Base-by-base conservation (phyloP, 2,797 vertebrate species). In the Pogonophryne albipinna region DNA sequence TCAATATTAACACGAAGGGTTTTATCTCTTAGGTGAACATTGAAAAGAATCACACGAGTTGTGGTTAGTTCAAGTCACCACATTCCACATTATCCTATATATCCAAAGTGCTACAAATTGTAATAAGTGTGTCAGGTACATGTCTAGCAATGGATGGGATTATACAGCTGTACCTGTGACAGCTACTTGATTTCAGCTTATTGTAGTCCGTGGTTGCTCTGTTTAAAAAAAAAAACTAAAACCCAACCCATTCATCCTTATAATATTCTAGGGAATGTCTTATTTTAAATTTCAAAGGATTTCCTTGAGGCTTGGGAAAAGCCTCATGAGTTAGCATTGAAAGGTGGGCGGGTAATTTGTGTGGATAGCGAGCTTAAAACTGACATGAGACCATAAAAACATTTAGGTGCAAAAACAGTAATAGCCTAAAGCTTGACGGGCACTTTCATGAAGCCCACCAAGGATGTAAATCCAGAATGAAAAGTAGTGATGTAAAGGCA, bases 321-420 rank as follows among this genome's bases (percentile, higher is more conserved):
- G 14, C 50, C 46, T 66, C 45, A 15, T 1, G 20, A n/a, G 46
- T 77, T 74, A 45, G 41, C 63, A n/a, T n/a, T 66, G 60, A 63
- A 56, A 71, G 16, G 51, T 65, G 63, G 46, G 15, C 0, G 23
- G 31, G 38, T 8, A 0, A 27, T 52, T 41, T 45, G 45, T 71
- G 66, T 44, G 12, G 46, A 66, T 10, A 42, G 13, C 47, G 19
- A 71, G 41, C 67, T 62, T 19, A 78, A 23, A 73, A 66, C 50
- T 46, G 20, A 65, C 34, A 38, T 38, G 44, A 72, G 27, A 66
- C 45, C 49, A 63, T 70, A 44, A 75, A 79, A 80, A 55, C 47
- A 71, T 74, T 61, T 64, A 61, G 46, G 45, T 34, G 47, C 56
- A 71, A 74, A 71, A 6, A 38, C 47, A 34, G 14, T 47, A 31